A percentile compares a stretch with the other conserved stretches of the same genome.
Evolutionary conservation across 37 sponge, comb jelly and placozoan species (phyloP).

Genomic region (Tethya wilhelma): DNA sequence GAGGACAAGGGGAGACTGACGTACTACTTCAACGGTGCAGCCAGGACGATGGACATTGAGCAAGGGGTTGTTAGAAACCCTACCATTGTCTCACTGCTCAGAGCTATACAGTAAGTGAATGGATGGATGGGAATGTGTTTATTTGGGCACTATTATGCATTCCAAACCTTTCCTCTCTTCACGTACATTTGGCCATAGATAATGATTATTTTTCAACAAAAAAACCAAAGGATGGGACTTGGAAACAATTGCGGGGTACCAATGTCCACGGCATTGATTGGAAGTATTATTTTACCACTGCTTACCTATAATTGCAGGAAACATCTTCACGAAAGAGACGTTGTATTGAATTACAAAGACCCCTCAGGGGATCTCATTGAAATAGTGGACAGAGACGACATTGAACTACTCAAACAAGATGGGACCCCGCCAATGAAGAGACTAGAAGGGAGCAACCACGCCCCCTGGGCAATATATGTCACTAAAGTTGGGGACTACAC

Average conservation of each 20-base stretch:
- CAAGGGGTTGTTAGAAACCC: neutral
- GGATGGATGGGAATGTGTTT: too few species aligned
- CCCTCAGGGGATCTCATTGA: slow-evolving; percentile 82
- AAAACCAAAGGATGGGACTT: too few species aligned
- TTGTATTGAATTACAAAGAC: slow-evolving; percentile 88
- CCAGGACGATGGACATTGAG: slow-evolving; percentile 19
- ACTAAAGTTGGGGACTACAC: slow-evolving; percentile 65
- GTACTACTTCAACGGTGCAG: slow-evolving; percentile 36
- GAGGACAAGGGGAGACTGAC: slow-evolving; percentile 25
- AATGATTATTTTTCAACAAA: too few species aligned
- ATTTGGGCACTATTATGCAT: too few species aligned
- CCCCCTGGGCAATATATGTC: slow-evolving; percentile 82
- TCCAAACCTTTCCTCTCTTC: too few species aligned
- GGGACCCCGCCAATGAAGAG: neutral
- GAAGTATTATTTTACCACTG: neutral
- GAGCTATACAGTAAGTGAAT: slow-evolving; percentile 37
- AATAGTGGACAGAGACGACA: slow-evolving; percentile 60
- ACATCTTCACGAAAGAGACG: slow-evolving; percentile 37
- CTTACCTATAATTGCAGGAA: slow-evolving; percentile 31
- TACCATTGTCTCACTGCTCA: neutral
- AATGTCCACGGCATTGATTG: too few species aligned
- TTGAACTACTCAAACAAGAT: slow-evolving; percentile 64
- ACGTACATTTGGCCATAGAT: too few species aligned
- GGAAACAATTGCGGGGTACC: too few species aligned
- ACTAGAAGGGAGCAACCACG: slow-evolving; percentile 5